These are phyloP conservation scores for Pyrgilauda ruficollis DNA, from an alignment of 2,113 vertebrate genomes.

Conservation along the genomic window DNA sequence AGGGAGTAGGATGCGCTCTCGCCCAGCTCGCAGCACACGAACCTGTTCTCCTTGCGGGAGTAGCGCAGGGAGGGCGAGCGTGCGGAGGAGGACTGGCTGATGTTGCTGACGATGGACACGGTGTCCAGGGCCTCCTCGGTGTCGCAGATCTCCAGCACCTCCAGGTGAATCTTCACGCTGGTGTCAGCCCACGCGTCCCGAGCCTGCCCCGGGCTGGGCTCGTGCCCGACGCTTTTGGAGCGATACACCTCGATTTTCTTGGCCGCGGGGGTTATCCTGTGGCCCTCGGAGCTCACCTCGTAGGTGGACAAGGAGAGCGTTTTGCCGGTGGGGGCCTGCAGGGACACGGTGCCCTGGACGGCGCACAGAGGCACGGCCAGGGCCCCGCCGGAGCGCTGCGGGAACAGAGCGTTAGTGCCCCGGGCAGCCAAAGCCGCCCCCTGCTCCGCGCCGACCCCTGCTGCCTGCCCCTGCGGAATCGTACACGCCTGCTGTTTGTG, in stretches of 20 bases:
- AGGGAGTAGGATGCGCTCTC: slow-evolving; percentile 95
- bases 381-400: slow-evolving; percentile 80
- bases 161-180: slow-evolving; percentile 94
- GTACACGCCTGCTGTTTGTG: not conserved
- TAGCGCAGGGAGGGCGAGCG: slow-evolving; percentile 93
- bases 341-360: slow-evolving; percentile 94
- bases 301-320: slow-evolving; percentile 95
- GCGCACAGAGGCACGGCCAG: slow-evolving; percentile 91
- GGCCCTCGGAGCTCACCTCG: slow-evolving; percentile 92
- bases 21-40: slow-evolving; percentile 92
- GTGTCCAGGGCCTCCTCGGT: slow-evolving; percentile 94
- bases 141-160: slow-evolving; percentile 96
- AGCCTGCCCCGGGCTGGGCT: slow-evolving; percentile 83
- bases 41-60: slow-evolving; percentile 92
- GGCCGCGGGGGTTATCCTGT: slow-evolving; percentile 82
- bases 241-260: slow-evolving; percentile 95
- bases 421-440: not conserved
- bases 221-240: slow-evolving; percentile 95
- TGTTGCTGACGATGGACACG: slow-evolving; percentile 95
- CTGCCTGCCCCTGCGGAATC: not conserved
- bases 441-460: too few relatives aligned
- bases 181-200: slow-evolving; percentile 79
- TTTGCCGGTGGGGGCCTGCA: slow-evolving; percentile 92
- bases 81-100: slow-evolving; percentile 93
- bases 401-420: not conserved